phyloP scores from a whole-genome alignment of 2,113 vertebrate species.

The Psittacula cyanocephala region DNA sequence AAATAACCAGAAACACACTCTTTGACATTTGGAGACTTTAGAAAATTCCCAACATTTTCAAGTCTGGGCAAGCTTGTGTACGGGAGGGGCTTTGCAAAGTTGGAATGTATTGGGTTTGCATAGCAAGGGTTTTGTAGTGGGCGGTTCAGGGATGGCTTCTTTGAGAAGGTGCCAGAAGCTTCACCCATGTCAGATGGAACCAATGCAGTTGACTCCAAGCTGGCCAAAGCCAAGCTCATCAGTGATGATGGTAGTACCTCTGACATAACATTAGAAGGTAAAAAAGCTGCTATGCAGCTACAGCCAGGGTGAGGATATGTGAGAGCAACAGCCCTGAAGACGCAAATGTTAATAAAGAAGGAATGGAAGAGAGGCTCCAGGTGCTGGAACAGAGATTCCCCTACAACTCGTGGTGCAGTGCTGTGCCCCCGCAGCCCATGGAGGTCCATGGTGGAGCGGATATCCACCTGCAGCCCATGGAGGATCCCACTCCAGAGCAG shows the following conservation, averaged over 20 bases:
- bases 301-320: accelerated
- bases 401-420: not conserved
- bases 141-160: not conserved
- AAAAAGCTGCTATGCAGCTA: not conserved
- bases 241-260: accelerated
- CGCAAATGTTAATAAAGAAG: not conserved
- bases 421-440: not conserved
- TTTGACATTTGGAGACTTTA: not conserved
- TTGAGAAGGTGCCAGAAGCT: not conserved
- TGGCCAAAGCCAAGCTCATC: not conserved
- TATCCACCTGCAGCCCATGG: not conserved
- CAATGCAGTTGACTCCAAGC: accelerated
- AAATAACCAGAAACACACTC: not conserved
- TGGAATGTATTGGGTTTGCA: not conserved
- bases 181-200: accelerated
- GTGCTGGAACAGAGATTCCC: not conserved
- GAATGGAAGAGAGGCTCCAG: not conserved
- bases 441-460: not conserved
- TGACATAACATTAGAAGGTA: not conserved
- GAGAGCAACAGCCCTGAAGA: not conserved
- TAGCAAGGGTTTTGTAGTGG: not conserved
- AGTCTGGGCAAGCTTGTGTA: not conserved
- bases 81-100: not conserved
- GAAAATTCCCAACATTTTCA: not conserved
- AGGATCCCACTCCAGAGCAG: not conserved